phyloP scores from a whole-genome alignment of 2,113 vertebrate genomes.

The Neomonachus schauinslandi region DNA sequence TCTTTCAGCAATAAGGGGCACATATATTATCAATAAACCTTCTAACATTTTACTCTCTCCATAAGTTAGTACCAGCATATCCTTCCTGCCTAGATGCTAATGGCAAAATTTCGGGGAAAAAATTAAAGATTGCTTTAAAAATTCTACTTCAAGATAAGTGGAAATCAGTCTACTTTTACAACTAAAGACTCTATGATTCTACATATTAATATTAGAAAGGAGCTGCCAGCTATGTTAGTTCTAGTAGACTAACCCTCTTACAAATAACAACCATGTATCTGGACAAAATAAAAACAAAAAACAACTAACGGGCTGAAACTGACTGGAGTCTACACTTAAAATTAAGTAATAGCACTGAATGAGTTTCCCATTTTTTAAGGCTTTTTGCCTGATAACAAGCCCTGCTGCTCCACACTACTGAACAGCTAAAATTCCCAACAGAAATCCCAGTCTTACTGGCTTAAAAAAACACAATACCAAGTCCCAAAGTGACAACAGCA shows the following conservation, averaged over 20 bases:
- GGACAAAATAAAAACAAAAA: neutral
- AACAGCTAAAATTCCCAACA: neutral
- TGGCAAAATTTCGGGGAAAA: neutral
- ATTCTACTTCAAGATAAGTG: slow-evolving; percentile 30
- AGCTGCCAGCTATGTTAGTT: neutral
- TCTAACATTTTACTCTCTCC: neutral
- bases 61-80: neutral
- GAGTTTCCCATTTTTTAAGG: neutral
- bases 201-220: slow-evolving; percentile 25
- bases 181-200: neutral
- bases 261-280: neutral
- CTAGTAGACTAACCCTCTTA: neutral
- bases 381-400: neutral
- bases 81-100: neutral
- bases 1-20: slow-evolving; percentile 16
- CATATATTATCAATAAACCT: neutral
- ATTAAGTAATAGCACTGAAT: neutral
- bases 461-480: slow-evolving; percentile 14
- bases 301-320: neutral
- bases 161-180: slow-evolving; percentile 40
- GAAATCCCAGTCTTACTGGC: neutral
- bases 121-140: neutral
- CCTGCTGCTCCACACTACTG: neutral
- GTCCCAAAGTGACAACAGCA: neutral
- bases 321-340: neutral